These are phyloP conservation scores for Anoplophora glabripennis DNA, from an alignment of 1,140 invertebrate genomes.

Conservation along the genomic window DNA sequence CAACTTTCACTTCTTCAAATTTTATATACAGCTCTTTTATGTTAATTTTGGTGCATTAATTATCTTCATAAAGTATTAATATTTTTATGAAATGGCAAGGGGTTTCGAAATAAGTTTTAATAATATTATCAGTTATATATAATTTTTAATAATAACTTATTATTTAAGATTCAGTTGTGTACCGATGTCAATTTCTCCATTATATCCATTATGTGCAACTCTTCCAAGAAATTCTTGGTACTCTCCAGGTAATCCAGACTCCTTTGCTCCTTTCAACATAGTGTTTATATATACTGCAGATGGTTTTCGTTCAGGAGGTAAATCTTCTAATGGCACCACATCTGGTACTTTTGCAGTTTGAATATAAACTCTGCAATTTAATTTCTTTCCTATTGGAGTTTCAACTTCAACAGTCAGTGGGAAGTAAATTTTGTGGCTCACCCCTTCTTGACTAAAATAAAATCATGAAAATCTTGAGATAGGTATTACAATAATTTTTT, in stretches of 20 bases:
- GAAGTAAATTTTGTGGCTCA: slow-evolving; percentile 65
- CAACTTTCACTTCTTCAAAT: no score
- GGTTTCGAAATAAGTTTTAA: no score
- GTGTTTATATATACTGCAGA: slow-evolving; percentile 67
- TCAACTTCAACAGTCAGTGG: slow-evolving; percentile 60
- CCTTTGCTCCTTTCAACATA: slow-evolving; percentile 64
- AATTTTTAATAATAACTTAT: no score
- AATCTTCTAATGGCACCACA: slow-evolving; percentile 44
- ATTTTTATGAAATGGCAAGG: no score
- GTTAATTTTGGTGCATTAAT: no score
- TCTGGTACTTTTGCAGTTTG: slow-evolving; percentile 53
- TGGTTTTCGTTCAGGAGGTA: slow-evolving; percentile 60
- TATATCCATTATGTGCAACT: slow-evolving; percentile 67
- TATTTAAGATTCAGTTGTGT: slow-evolving; percentile 21
- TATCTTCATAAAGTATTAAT: no score
- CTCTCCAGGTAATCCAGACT: slow-evolving; percentile 64
- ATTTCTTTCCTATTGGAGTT: slow-evolving; percentile 51
- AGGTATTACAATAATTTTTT: no score
- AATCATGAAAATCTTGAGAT: not conserved
- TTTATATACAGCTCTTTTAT: no score
- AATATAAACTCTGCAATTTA: slow-evolving; percentile 67
- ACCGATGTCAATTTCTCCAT: slow-evolving; percentile 45
- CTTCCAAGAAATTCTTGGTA: slow-evolving; percentile 63
- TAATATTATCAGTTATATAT: no score
- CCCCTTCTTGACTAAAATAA: slow-evolving; percentile 68